These are phyloP conservation scores for Pterocles orientalis DNA, from an alignment of 2,113 vertebrate species.

Conservation along the genomic window DNA sequence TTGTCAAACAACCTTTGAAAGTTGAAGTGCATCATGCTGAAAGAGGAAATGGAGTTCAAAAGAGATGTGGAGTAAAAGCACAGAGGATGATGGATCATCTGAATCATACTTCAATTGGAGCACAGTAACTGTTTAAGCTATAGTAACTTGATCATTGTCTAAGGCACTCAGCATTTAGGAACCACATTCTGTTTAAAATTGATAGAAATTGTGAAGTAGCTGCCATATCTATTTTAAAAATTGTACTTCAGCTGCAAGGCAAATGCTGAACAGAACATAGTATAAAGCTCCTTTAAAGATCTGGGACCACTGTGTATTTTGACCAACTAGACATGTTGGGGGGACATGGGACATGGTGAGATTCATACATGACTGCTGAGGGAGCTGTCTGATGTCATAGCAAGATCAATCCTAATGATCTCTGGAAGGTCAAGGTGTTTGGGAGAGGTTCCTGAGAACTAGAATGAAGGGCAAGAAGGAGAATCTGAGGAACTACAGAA, in stretches of 20 bases:
- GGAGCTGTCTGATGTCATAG: not conserved
- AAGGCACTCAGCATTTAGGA: not conserved
- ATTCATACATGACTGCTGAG: not conserved
- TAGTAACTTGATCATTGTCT: not conserved
- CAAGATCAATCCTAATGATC: not conserved
- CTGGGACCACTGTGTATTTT: not conserved
- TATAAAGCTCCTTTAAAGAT: not conserved
- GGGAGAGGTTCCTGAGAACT: not conserved
- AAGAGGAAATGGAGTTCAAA: not conserved
- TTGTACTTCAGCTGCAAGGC: not conserved
- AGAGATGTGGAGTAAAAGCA: not conserved
- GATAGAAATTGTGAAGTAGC: not conserved
- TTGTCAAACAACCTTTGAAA: not conserved
- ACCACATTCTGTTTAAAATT: not conserved
- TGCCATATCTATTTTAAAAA: not conserved
- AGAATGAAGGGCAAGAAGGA: not conserved
- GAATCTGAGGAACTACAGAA: not conserved
- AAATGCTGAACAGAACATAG: not conserved
- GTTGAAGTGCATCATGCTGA: not conserved
- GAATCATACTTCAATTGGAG: not conserved
- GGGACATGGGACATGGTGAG: not conserved
- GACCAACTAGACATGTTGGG: too few relatives aligned
- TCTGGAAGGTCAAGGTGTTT: not conserved
- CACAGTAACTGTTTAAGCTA: not conserved
- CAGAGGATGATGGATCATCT: not conserved